These are phyloP conservation scores for Dicentrarchus labrax DNA, from an alignment of 2,113 vertebrate species.

Conservation along the genomic window DNA sequence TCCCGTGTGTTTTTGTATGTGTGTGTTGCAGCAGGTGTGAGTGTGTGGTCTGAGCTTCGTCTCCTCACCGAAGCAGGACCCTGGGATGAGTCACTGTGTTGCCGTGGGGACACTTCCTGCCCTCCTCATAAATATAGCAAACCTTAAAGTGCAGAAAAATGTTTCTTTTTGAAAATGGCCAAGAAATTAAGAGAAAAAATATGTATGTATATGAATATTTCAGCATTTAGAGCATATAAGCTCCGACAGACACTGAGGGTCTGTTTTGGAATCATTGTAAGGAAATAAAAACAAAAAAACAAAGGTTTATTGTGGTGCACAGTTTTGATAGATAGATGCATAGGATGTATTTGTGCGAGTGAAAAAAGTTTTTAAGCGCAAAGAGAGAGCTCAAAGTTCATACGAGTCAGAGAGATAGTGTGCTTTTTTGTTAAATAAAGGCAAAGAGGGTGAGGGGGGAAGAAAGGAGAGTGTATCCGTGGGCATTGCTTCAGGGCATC, in stretches of 20 bases:
- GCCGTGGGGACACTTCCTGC: conserved; percentile 71
- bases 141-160: conserved; percentile 87
- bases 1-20: conserved; percentile 27
- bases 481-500: conserved; percentile 79
- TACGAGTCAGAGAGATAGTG: conserved; percentile 67
- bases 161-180: conserved; percentile 76
- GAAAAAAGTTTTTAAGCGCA: conserved; percentile 70
- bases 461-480: conserved; percentile 70
- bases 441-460: conserved; percentile 65
- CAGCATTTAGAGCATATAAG: conserved; percentile 74
- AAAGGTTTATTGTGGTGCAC: conserved; percentile 27
- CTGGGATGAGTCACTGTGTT: conserved; percentile 77
- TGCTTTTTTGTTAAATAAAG: conserved; percentile 80
- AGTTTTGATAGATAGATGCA: conserved; percentile 39
- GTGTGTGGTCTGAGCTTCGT: conserved; percentile 43
- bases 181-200: conserved; percentile 64
- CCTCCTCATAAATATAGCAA: conserved; percentile 86
- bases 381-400: conserved; percentile 76
- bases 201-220: conserved; percentile 85
- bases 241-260: conserved; percentile 55
- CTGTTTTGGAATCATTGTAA: conserved; percentile 48
- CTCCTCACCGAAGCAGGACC: conserved; percentile 61
- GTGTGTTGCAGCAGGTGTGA: conserved; percentile 38
- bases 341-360: conserved; percentile 35
- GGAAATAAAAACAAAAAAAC: conserved; percentile 8